These are phyloP conservation scores for Hecatera dysodea DNA, from an alignment of 2,888 invertebrate species.

Conservation along the genomic window DNA sequence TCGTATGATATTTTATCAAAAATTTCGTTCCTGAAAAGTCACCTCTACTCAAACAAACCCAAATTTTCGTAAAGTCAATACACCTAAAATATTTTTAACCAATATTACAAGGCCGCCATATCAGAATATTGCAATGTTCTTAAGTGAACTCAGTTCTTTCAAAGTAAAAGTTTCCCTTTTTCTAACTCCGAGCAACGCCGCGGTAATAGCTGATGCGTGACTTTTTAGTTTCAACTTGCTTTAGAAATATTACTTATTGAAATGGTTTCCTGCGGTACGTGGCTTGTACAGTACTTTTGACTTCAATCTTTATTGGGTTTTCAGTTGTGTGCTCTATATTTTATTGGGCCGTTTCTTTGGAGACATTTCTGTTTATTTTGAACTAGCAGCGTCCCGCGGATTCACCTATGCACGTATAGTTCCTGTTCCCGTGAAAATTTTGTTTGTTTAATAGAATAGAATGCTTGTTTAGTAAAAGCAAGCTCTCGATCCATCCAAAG, in stretches of 20 bases:
- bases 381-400: too few relatives aligned
- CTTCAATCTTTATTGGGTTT: slow-evolving; percentile 3
- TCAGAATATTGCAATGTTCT: slow-evolving; percentile 63
- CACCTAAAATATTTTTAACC: slow-evolving; percentile 19
- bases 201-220: slow-evolving; percentile 52
- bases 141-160: slow-evolving; percentile 50
- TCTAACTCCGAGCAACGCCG: slow-evolving; percentile 38
- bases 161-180: slow-evolving; percentile 46
- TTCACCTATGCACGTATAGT: too few relatives aligned
- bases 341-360: not conserved
- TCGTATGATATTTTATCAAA: too few relatives aligned
- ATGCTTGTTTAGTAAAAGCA: too few relatives aligned
- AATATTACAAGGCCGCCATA: slow-evolving; percentile 38
- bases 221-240: slow-evolving; percentile 56
- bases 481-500: too few relatives aligned
- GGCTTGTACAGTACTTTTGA: slow-evolving; percentile 27
- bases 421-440: too few relatives aligned
- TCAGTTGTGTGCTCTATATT: not conserved
- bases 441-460: too few relatives aligned
- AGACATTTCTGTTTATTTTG: too few relatives aligned
- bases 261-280: slow-evolving; percentile 35
- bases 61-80: slow-evolving; percentile 4
- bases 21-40: not conserved
- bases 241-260: slow-evolving; percentile 58
- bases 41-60: not conserved